Evolutionary conservation across 2,888 invertebrate species (phyloP).

Genomic region (Gnatocerus cornutus): DNA sequence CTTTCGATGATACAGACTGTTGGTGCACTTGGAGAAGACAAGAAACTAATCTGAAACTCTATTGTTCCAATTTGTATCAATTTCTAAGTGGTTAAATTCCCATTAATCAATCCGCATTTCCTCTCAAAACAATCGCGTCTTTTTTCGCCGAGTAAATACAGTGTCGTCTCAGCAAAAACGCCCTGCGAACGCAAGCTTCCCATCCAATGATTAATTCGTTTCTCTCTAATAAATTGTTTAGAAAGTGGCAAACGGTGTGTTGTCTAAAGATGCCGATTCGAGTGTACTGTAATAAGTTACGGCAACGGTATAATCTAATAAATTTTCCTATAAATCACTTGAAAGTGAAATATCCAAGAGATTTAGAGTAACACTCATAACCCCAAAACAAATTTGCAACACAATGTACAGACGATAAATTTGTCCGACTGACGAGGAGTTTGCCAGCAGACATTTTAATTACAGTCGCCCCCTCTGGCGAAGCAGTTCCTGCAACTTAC

Average conservation of each 20-base stretch:
- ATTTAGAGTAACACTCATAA: slow-evolving; percentile 64
- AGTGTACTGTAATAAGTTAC: slow-evolving; percentile 34
- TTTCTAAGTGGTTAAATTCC: neutral
- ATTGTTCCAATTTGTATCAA: too few relatives aligned
- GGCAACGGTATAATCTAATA: slow-evolving; percentile 49
- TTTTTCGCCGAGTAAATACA: neutral
- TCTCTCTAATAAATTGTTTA: slow-evolving; percentile 33
- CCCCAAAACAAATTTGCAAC: slow-evolving; percentile 69
- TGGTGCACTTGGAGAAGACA: too few relatives aligned
- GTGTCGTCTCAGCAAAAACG: slow-evolving; percentile 13
- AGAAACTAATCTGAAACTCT: too few relatives aligned
- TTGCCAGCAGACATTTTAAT: slow-evolving; percentile 70
- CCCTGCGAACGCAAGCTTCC: neutral
- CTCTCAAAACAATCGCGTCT: slow-evolving; percentile 1
- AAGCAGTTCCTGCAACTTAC: slow-evolving; percentile 56
- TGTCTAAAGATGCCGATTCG: slow-evolving; percentile 33
- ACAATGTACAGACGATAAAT: slow-evolving; percentile 68
- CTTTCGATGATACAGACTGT: too few relatives aligned
- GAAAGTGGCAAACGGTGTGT: slow-evolving; percentile 25
- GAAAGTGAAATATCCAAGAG: slow-evolving; percentile 63
- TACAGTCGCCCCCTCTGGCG: slow-evolving; percentile 64
- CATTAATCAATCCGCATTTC: neutral
- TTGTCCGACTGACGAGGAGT: slow-evolving; percentile 68
- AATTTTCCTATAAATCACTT: slow-evolving; percentile 58
- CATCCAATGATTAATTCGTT: slow-evolving; percentile 25